These are phyloP conservation scores for Bembecia ichneumoniformis DNA, from an alignment of 2,888 invertebrate species.

Conservation along the genomic window DNA sequence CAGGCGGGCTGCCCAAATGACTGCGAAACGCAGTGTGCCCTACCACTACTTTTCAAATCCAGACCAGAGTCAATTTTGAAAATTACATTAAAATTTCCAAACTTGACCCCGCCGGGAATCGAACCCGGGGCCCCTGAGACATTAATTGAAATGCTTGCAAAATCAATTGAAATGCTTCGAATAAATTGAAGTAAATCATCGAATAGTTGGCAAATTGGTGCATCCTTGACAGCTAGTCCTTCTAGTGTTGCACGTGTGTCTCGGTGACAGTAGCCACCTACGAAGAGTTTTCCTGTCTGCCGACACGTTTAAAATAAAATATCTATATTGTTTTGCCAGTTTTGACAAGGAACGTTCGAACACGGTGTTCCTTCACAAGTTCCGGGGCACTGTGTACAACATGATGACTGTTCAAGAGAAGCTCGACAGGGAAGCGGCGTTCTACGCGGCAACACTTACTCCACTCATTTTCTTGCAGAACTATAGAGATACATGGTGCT, in stretches of 20 bases:
- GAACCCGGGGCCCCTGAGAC: constrained; percentile 10
- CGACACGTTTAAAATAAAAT: too few species aligned
- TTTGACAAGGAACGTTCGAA: constrained; percentile 53
- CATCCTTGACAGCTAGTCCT: too few species aligned
- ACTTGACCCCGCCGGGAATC: too few species aligned
- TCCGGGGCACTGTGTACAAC: constrained; percentile 37
- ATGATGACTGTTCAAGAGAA: constrained; percentile 44
- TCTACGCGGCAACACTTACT: constrained; percentile 44
- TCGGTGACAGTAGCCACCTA: too few species aligned
- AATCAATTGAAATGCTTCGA: constrained; percentile 9
- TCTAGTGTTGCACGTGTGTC: too few species aligned
- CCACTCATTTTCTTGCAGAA: constrained; percentile 51
- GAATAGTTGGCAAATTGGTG: not conserved
- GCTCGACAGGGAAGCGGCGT: constrained; percentile 47
- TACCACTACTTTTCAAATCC: too few species aligned
- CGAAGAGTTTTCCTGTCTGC: too few species aligned
- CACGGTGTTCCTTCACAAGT: constrained; percentile 47
- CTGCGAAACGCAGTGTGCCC: too few species aligned
- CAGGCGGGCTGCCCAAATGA: too few species aligned
- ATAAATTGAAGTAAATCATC: not conserved
- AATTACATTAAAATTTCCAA: too few species aligned
- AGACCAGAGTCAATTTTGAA: too few species aligned
- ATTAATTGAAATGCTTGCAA: constrained; percentile 9
- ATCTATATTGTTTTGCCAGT: constrained; percentile 17
- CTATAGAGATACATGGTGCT: constrained; percentile 52